A percentile compares a stretch with the other conserved stretches of the same genome.
Conservation (phyloP, 2,888 invertebrate genomes). For the Zygothrica quintamaculata region DNA sequence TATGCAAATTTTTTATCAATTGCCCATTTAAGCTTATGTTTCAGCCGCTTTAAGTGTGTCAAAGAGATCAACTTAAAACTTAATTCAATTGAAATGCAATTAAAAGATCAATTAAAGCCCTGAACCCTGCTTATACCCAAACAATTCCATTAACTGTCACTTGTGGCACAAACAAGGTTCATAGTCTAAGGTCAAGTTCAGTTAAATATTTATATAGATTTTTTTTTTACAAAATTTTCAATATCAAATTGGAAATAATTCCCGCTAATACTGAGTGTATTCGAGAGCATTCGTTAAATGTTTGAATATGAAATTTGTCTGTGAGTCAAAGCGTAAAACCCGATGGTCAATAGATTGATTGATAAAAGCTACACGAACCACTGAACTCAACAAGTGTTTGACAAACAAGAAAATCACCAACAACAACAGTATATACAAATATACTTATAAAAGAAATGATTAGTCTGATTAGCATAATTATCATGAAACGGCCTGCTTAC, state of each 20-base stretch:
- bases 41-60: background rate
- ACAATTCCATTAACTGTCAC: slow-evolving; percentile 37
- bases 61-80: slow-evolving; percentile 9
- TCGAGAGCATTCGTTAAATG: slow-evolving; percentile 18
- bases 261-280: slow-evolving; percentile 39
- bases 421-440: too few species aligned
- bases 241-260: slow-evolving; percentile 19
- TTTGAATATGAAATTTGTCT: slow-evolving; percentile 6
- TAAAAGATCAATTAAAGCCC: slow-evolving; percentile 41
- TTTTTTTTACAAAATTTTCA: slow-evolving; percentile 19
- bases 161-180: slow-evolving; percentile 45
- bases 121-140: slow-evolving; percentile 51
- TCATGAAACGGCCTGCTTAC: slow-evolving; percentile 39
- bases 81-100: slow-evolving; percentile 22
- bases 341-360: slow-evolving; percentile 66
- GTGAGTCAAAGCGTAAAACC: slow-evolving; percentile 59
- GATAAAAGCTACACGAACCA: slow-evolving; percentile 54
- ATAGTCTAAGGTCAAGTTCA: slow-evolving; percentile 67
- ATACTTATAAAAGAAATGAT: slow-evolving; percentile 39
- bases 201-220: slow-evolving; percentile 26
- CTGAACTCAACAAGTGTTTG: slow-evolving; percentile 57
- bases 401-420: slow-evolving; percentile 42
- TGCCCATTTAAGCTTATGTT: too few species aligned
- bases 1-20: background rate
- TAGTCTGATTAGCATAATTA: slow-evolving; percentile 71